A percentile compares a stretch with the other conserved stretches of the same genome.
These are phyloP conservation scores for Torymus texanus DNA, from an alignment of 2,888 invertebrate genomes.

Conservation along the genomic window DNA sequence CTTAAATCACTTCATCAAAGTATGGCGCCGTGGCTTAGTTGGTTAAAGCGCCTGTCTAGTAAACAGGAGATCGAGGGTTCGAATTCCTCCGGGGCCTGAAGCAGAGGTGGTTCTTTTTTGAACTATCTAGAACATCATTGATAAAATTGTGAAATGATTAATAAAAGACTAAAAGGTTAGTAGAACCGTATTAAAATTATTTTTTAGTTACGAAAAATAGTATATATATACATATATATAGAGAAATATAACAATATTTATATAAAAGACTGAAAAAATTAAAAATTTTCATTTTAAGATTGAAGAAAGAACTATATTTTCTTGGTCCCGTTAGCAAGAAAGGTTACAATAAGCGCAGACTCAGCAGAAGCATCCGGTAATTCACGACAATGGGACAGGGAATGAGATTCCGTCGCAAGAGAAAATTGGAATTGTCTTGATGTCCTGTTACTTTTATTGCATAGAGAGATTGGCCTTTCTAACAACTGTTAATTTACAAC, in stretches of 20 bases:
- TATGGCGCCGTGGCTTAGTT: conserved; percentile 86
- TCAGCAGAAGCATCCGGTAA: conserved; percentile 63
- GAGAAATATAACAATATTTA: no score
- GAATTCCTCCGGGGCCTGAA: conserved; percentile 80
- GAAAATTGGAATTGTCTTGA: conserved; percentile 65
- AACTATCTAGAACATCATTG: no score
- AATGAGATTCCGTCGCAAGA: conserved; percentile 40
- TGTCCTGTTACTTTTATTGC: conserved; percentile 62
- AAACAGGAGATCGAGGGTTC: conserved; percentile 84
- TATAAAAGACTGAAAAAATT: no score
- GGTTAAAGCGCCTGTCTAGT: conserved; percentile 86
- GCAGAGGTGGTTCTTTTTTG: no score
- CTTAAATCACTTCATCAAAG: no score
- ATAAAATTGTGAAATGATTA: no score
- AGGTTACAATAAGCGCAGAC: conserved; percentile 53
- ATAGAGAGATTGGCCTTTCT: conserved; percentile 13
- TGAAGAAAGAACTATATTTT: neutral
- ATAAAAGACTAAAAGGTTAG: no score
- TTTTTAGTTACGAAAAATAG: no score
- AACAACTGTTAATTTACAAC: conserved; percentile 30
- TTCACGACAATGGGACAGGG: conserved; percentile 62
- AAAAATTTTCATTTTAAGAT: neutral
- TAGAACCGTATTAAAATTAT: no score
- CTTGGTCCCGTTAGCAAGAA: conserved; percentile 10
- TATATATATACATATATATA: no score